A percentile compares a stretch with the other conserved stretches of the same genome.
phyloP scores from a whole-genome alignment of 2,113 vertebrate genomes.

The Aepyceros melampus region DNA sequence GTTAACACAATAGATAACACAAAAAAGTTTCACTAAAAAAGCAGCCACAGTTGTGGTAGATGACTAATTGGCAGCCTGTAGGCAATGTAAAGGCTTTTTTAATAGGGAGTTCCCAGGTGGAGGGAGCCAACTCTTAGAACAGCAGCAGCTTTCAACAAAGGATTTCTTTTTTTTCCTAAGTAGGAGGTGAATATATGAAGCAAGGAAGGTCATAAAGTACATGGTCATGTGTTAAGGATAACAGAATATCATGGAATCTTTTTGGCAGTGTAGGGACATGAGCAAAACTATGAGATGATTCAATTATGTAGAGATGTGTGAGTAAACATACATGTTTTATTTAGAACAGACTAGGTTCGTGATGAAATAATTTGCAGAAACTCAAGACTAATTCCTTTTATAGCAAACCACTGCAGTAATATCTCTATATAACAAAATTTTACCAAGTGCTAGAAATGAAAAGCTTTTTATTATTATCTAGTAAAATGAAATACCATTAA shows the following conservation, averaged over 20 bases:
- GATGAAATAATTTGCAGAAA: not conserved
- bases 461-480: not conserved
- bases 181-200: conserved; percentile 43
- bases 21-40: conserved; percentile 14
- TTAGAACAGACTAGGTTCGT: not conserved
- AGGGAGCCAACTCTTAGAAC: conserved; percentile 21
- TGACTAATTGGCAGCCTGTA: conserved; percentile 54
- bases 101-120: conserved; percentile 42
- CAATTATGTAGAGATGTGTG: not conserved
- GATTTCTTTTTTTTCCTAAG: conserved; percentile 14
- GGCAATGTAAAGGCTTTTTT: conserved; percentile 19
- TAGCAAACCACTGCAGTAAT: not conserved
- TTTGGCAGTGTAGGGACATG: not conserved
- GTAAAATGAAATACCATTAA: not conserved
- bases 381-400: not conserved
- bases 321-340: not conserved
- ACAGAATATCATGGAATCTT: conserved; percentile 35
- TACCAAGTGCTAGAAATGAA: not conserved
- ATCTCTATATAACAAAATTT: not conserved
- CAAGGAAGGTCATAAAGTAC: conserved; percentile 49
- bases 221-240: conserved; percentile 47
- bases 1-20: conserved; percentile 38
- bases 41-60: not conserved
- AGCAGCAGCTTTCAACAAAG: conserved; percentile 35
- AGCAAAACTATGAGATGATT: not conserved